Evolutionary conservation across 1,140 invertebrate species (phyloP).

Genomic region (Galendromus occidentalis): DNA sequence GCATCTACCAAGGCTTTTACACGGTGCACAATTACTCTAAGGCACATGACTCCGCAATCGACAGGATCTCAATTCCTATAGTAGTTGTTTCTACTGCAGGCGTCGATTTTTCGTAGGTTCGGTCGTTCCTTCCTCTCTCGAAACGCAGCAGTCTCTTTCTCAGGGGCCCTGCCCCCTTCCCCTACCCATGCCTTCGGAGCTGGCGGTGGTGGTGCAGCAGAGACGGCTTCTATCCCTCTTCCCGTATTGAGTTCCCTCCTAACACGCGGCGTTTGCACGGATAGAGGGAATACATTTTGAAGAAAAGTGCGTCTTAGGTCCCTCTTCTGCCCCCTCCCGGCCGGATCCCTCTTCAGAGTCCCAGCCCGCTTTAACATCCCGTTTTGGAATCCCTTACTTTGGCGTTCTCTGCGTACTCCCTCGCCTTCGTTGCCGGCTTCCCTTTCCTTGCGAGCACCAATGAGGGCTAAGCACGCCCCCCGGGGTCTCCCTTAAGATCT

Average conservation of each 20-base stretch:
- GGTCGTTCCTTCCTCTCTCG: neutral
- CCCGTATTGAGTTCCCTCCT: slow-evolving; percentile 10
- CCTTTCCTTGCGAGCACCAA: slow-evolving; percentile 8
- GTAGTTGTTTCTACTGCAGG: too few relatives aligned
- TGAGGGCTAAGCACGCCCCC: slow-evolving; percentile 9
- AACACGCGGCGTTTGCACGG: neutral
- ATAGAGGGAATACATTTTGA: slow-evolving; percentile 10
- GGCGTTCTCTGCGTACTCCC: too few relatives aligned
- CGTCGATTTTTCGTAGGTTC: neutral
- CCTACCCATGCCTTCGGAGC: neutral
- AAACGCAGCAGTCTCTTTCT: too few relatives aligned
- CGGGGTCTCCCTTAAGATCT: slow-evolving; percentile 11
- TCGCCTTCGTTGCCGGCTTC: slow-evolving; percentile 1
- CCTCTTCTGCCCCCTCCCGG: neutral
- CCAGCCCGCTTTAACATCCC: too few relatives aligned
- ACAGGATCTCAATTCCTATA: too few relatives aligned
- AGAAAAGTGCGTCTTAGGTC: slow-evolving; percentile 9
- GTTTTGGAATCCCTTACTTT: too few relatives aligned
- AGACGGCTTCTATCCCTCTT: neutral
- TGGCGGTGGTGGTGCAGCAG: neutral
- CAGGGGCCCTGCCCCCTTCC: neutral
- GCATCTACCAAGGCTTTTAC: too few relatives aligned
- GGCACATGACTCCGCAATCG: too few relatives aligned
- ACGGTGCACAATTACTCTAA: too few relatives aligned
- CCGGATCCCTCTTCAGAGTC: neutral